A percentile compares a stretch with the other conserved stretches of the same genome.
phyloP scores from a whole-genome alignment of 2,888 invertebrate species.

The Pristionchus mayeri region DNA sequence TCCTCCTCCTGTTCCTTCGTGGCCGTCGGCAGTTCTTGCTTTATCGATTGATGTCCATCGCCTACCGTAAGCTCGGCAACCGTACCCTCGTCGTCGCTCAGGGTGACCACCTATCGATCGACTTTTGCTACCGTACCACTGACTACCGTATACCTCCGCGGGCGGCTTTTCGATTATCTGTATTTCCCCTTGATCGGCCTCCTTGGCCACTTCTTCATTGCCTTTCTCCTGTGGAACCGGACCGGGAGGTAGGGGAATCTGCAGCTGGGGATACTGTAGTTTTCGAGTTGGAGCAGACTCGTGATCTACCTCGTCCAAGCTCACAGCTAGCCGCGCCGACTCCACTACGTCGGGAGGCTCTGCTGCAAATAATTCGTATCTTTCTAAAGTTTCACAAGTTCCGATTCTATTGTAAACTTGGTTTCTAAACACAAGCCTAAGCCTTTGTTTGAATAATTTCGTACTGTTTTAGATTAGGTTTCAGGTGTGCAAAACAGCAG shows the following conservation, averaged over 20 bases:
- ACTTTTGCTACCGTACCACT: neutral
- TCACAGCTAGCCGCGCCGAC: neutral
- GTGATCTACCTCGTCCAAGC: neutral
- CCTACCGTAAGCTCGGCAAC: neutral
- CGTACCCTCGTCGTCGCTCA: constrained; percentile 35
- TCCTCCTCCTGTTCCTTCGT: neutral
- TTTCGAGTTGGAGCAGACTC: neutral
- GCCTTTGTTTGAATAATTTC: no score
- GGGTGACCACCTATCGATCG: neutral
- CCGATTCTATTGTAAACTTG: no score
- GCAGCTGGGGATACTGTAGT: neutral
- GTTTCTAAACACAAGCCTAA: no score
- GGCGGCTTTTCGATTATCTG: constrained; percentile 12
- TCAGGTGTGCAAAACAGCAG: no score
- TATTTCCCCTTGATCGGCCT: neutral
- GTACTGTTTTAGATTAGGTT: no score
- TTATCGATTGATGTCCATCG: neutral
- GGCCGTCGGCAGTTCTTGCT: neutral
- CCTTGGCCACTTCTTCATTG: neutral
- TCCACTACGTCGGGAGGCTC: neutral
- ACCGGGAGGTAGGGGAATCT: neutral
- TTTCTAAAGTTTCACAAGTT: no score
- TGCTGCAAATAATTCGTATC: neutral
- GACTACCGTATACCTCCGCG: neutral
- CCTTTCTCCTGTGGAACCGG: neutral